Base-by-base conservation (phyloP, 30 jellyfish, hydroid and myxozoan genomes). In the Cassiopea andromeda region DNA sequence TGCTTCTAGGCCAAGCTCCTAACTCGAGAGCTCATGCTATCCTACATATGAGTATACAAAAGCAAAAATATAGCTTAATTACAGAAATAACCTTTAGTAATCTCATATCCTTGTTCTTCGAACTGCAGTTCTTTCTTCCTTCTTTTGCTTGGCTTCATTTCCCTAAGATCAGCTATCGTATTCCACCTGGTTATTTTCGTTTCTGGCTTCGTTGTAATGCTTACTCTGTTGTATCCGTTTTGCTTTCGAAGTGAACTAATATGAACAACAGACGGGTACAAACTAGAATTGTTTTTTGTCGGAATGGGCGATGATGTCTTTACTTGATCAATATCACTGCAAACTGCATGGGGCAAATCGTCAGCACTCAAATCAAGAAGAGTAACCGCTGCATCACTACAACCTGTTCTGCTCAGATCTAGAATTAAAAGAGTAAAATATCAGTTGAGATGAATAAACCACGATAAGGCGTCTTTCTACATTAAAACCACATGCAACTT, bases 251-350 rank as follows among this genome's bases (percentile, higher is more conserved):
- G 67, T 7, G 47, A 27, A 43, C 60, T 61, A 1, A 80, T 76
- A 38, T 80, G 79, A 6, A 80, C 89, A 68, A 59, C 64, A 7
- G 75, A 67, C n/a, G 89, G 89, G 69, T 59, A 80, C 80, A 80
- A 76, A 18, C 16, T 60, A 46, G 17, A 46, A 46, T 61, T 15
- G 1, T 61, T 68, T 19, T 46, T 1, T 1, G 50, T 10, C 4
- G 70, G 70, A 12, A 75, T 4, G 84, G 84, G 70, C 17, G 89
- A 60, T 60, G 69, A 44, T 7, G 71, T 46, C 17, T 80, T 60
- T 27, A 80, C 68, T 43, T 60, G 80, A n/a, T 80, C 89, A 2
- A 80, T 80, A 46, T 80, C 89, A 60, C 89, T 80, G 80, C 89
- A 80, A 6, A 66, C 47, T 5, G 79, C 89, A 2, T 50, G 69